Conservation (phyloP, 2,113 vertebrate genomes). For the Ellobius talpinus region DNA sequence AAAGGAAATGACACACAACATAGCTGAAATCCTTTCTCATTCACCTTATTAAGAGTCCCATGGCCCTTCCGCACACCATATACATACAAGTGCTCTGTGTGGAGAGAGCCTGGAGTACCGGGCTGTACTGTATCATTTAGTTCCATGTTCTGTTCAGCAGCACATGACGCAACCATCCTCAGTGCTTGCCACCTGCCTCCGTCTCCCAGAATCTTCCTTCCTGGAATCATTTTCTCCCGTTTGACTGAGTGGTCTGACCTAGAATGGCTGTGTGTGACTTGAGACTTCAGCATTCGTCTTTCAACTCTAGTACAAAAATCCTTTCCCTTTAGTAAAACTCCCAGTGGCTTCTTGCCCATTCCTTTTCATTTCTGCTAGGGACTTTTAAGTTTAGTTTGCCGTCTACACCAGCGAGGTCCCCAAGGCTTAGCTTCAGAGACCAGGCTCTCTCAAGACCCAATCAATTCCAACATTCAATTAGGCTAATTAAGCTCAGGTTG, state of each 20-base stretch:
- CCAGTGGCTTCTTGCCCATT: slow-evolving; percentile 64
- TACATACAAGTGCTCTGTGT: background rate
- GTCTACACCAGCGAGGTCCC: slow-evolving; percentile 53
- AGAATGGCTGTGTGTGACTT: slow-evolving; percentile 57
- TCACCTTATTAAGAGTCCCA: background rate
- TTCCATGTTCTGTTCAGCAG: background rate
- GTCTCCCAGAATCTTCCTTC: slow-evolving; percentile 33
- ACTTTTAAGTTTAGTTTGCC: slow-evolving; percentile 73
- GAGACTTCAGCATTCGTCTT: slow-evolving; percentile 70
- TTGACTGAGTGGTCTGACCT: slow-evolving; percentile 68
- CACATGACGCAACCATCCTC: background rate
- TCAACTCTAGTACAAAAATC: slow-evolving; percentile 68
- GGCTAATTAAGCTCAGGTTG: slow-evolving; percentile 80
- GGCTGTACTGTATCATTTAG: background rate
- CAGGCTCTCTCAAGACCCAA: slow-evolving; percentile 71
- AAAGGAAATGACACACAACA: background rate
- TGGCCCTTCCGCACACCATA: rapidly evolving
- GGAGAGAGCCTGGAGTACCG: background rate
- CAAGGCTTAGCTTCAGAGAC: slow-evolving; percentile 73
- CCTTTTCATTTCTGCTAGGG: slow-evolving; percentile 71
- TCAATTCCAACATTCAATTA: slow-evolving; percentile 83
- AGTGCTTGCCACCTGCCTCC: background rate
- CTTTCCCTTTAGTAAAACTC: slow-evolving; percentile 69
- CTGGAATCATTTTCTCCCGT: background rate
- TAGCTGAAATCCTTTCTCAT: slow-evolving; percentile 12